These are phyloP conservation scores for Crotalus horridus DNA, from an alignment of 2,113 vertebrate species.

Conservation along the genomic window DNA sequence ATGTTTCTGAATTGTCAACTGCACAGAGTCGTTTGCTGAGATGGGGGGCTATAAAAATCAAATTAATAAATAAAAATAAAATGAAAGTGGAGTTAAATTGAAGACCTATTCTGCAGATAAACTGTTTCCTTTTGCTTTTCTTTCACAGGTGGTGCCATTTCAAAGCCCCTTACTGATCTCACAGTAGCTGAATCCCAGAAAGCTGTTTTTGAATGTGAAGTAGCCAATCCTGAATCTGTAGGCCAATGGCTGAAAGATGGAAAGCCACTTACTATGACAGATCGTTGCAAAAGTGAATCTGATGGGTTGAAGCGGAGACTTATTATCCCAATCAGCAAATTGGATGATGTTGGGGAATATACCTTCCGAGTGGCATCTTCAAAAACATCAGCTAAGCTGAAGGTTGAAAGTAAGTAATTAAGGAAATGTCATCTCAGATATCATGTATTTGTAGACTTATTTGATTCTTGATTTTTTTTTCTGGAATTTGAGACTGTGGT, in stretches of 20 bases:
- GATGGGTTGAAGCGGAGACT: slow-evolving; percentile 83
- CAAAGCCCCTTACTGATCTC: slow-evolving; percentile 87
- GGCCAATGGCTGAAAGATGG: slow-evolving; percentile 91
- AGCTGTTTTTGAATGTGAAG: slow-evolving; percentile 90
- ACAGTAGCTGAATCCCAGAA: slow-evolving; percentile 91
- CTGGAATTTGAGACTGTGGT: background rate
- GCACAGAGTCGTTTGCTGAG: background rate
- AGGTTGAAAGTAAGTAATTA: slow-evolving; percentile 85
- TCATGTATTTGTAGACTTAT: background rate
- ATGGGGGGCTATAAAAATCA: background rate
- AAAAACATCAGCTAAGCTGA: slow-evolving; percentile 90
- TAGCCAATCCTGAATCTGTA: slow-evolving; percentile 87
- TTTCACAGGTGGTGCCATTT: slow-evolving; percentile 89
- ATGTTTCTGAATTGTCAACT: background rate
- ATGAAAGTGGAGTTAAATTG: background rate
- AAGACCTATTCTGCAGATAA: background rate
- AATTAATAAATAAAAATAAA: background rate
- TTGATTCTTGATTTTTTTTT: background rate
- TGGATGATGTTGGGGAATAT: slow-evolving; percentile 92
- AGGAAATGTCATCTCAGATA: background rate
- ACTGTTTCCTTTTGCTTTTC: slow-evolving; percentile 11
- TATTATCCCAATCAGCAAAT: slow-evolving; percentile 77
- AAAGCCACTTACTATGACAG: slow-evolving; percentile 72
- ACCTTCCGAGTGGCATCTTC: slow-evolving; percentile 94
- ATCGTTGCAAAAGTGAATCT: slow-evolving; percentile 79